Base-by-base conservation (phyloP, 2,888 invertebrate genomes). In the Tipula confusa region DNA sequence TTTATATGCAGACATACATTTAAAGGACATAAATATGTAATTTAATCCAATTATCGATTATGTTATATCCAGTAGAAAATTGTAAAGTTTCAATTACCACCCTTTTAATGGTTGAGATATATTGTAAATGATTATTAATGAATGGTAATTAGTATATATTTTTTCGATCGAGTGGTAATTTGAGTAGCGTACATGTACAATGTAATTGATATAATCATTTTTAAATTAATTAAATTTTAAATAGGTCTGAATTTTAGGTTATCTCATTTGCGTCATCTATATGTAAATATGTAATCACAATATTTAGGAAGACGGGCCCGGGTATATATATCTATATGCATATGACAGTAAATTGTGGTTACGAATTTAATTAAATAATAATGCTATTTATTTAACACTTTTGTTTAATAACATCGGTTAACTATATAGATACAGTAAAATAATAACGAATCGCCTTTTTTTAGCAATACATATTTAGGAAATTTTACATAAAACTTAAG, bases 31-130 rank as follows among this genome's bases (percentile, higher is more conserved):
- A 64, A 64, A 64, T 64, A 64, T n/a, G 64, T 64, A 64, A 64
- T 64, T 64, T 64, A 64, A 64, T 64, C 64, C 64, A 64, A 64
- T 64, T 64, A 64, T 64, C 64, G 64, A 64, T 64, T 64, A 64
- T 64, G 64, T 24, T 64, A 64, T 18, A 24, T 24, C 24, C 64
- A 64, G 64, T 64, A 7, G 24, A 11, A 64, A 64, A 64, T 64
- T 64, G 24, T 64, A 64, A 64, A 24, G 24, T 64, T 64, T 64
- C 64, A 64, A 64, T 64, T 64, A 64, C 24, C 64, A 9, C 64
- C 64, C 9, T 24, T n/a, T n/a, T 64, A 64, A 24, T 64, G 64
- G 24, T 64, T 64, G 9, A 64, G 64, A 64, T 64, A 33, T 33
- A 64, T 64, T 24, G 24, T 64, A 64, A 64, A 24, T 64, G 18